A percentile compares a stretch with the other conserved stretches of the same genome.
These are phyloP conservation scores for Eilema sororculum DNA, from an alignment of 2,888 invertebrate genomes.

Conservation along the genomic window DNA sequence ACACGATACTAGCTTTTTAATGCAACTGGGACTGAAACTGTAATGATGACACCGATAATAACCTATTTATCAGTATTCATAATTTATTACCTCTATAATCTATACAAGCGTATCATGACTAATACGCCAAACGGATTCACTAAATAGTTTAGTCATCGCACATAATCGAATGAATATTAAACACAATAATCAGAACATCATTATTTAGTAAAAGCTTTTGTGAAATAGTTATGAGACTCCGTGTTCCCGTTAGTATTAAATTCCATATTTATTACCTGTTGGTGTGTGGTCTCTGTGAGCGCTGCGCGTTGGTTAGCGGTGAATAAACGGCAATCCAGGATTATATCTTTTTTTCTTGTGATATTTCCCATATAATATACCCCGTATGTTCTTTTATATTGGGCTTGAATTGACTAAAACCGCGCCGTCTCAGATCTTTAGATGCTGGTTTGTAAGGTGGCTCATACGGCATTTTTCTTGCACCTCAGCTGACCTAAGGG, in stretches of 20 bases:
- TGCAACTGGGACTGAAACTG: no score
- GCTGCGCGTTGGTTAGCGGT: not conserved
- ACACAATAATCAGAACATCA: conserved; percentile 30
- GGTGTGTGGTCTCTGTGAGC: conserved; percentile 19
- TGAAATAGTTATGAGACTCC: conserved; percentile 49
- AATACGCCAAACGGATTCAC: conserved; percentile 20
- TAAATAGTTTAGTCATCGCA: conserved; percentile 28
- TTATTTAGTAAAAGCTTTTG: conserved; percentile 30
- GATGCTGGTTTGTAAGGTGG: no score
- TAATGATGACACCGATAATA: not conserved
- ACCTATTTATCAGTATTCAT: not conserved
- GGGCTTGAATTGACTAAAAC: no score
- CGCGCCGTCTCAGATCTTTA: no score
- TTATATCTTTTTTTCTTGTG: no score
- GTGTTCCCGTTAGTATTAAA: conserved; percentile 41
- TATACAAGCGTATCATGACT: conserved; percentile 1
- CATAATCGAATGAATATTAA: conserved; percentile 38
- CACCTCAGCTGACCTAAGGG: no score
- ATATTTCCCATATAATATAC: no score
- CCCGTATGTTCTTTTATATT: no score
- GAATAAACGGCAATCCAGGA: not conserved
- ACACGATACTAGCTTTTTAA: no score
- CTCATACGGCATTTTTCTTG: no score
- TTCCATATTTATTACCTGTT: conserved; percentile 36
- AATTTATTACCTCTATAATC: not conserved